Conservation (phyloP, 2,113 vertebrate genomes). For the Lepus americanus region DNA sequence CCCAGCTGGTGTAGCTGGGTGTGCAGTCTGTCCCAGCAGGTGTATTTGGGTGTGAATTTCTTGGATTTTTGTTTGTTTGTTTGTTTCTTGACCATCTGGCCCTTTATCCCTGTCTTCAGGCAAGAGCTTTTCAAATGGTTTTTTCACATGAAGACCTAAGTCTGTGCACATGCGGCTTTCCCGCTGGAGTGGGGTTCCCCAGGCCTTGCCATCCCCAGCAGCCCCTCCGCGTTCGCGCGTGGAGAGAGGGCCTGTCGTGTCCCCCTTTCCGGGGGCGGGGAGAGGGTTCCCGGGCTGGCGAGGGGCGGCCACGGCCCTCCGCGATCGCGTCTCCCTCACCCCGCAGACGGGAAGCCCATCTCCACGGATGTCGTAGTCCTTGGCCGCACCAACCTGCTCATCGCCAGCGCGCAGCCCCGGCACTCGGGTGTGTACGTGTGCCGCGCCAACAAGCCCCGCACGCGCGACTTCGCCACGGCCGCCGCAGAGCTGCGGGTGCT, state of each 20-base stretch:
- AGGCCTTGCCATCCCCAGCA: too few species aligned
- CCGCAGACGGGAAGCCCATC: slow-evolving; percentile 94
- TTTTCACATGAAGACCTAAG: not conserved
- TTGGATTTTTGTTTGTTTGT: not conserved
- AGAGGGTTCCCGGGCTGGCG: not conserved
- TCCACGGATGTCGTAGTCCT: slow-evolving; percentile 95
- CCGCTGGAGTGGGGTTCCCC: not conserved
- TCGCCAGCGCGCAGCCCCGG: slow-evolving; percentile 92
- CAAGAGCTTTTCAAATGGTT: not conserved
- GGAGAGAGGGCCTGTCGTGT: not conserved
- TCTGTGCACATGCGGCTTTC: not conserved
- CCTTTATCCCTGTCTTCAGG: not conserved
- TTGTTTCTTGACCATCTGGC: not conserved
- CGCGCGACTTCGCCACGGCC: slow-evolving; percentile 93
- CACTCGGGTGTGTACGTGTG: slow-evolving; percentile 96
- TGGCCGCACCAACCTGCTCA: slow-evolving; percentile 95
- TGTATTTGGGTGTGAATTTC: too few species aligned
- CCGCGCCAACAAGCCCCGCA: slow-evolving; percentile 96
- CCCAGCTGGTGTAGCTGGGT: not conserved
- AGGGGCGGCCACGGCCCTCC: not conserved
- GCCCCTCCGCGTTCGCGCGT: too few species aligned
- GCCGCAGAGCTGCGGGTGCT: slow-evolving; percentile 95
- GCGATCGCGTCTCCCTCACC: not conserved
- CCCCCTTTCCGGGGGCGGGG: not conserved
- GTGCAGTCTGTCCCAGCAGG: too few species aligned